Base-by-base conservation (phyloP, 2,888 invertebrate genomes). In the Punctoribates punctum region DNA sequence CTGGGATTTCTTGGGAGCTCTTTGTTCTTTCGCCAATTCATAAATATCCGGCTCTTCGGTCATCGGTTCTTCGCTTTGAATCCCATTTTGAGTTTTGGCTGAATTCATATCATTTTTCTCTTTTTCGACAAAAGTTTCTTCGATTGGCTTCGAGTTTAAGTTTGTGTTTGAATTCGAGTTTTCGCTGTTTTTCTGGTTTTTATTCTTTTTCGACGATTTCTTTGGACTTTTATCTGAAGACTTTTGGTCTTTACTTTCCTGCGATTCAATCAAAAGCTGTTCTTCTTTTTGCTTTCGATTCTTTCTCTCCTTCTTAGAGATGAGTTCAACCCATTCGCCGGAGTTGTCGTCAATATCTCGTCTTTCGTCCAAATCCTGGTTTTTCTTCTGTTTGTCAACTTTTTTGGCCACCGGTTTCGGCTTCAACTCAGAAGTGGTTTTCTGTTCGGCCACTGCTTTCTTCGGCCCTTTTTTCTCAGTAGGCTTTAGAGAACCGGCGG, bases 301-400 rank as follows among this genome's bases (percentile, higher is more conserved):
- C 82, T 91, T 91, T 83, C 90, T 91, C 78, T 91, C 91, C 81
- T 88, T 87, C 83, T 89, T 86, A 81, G 89, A 87, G 78, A 89
- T 85, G 80, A 90, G 89, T 88, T 85, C 85, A 78, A 91, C 89
- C 91, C 91, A 91, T 73, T 88, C 87, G 65, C 86, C 87, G 86
- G 48, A 17, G 42, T 65, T 65, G 29, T 67, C 65, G 5, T 67
- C 65, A 3, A 67, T n/a, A 25, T 67, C 65, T 38, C 25, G n/a
- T 20, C n/a, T 67, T 1, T 29, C n/a, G n/a, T 27, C 38, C 20
- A 15, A 38, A 3, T 29, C n/a, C n/a, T 67, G n/a, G n/a, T 4
- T 38, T 1, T 34, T 67, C 34, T 34, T 34, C 5, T n/a, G 1
- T 8, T 67, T 67, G n/a, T 8, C 1, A 20, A 5, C 11, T 17